Percentiles rank a stretch among this genome's conserved stretches.
These are phyloP conservation scores for Mesorhabditis belari DNA, from an alignment of 2,888 invertebrate species.

Conservation along the genomic window DNA sequence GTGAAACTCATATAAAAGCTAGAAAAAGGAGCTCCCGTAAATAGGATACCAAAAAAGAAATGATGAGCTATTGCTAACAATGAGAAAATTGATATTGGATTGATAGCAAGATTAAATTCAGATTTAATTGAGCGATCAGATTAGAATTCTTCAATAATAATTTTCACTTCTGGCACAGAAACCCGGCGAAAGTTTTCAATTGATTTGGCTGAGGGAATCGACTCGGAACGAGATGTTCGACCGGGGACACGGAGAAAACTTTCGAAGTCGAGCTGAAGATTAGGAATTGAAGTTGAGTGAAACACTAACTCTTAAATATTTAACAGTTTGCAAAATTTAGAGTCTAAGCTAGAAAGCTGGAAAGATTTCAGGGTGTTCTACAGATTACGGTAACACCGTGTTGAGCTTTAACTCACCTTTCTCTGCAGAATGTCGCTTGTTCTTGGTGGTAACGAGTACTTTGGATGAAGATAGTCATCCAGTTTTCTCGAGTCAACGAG, in stretches of 20 bases:
- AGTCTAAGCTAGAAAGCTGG: neutral
- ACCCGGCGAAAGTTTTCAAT: neutral
- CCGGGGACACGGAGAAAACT: conserved; percentile 12
- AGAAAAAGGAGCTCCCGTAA: too few relatives aligned
- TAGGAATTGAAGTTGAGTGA: neutral
- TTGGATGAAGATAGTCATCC: conserved; percentile 37
- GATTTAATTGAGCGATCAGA: too few relatives aligned
- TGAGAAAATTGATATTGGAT: too few relatives aligned
- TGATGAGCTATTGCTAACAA: too few relatives aligned
- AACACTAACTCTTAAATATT: neutral
- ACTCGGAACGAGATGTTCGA: conserved; percentile 3
- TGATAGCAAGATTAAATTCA: too few relatives aligned
- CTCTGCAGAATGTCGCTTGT: conserved; percentile 19
- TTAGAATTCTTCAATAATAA: too few relatives aligned
- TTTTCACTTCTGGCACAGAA: too few relatives aligned
- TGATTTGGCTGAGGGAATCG: neutral
- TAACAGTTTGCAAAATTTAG: neutral
- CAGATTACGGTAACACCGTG: neutral
- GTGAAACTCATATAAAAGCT: too few relatives aligned
- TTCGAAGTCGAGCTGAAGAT: conserved; percentile 15
- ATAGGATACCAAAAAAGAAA: too few relatives aligned
- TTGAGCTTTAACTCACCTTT: conserved; percentile 9
- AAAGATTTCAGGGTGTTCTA: too few relatives aligned
- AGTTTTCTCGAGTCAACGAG: neutral
- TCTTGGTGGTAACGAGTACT: conserved; percentile 34